Conservation (phyloP, 2,797 vertebrate genomes). For the Intellagama lesueurii region DNA sequence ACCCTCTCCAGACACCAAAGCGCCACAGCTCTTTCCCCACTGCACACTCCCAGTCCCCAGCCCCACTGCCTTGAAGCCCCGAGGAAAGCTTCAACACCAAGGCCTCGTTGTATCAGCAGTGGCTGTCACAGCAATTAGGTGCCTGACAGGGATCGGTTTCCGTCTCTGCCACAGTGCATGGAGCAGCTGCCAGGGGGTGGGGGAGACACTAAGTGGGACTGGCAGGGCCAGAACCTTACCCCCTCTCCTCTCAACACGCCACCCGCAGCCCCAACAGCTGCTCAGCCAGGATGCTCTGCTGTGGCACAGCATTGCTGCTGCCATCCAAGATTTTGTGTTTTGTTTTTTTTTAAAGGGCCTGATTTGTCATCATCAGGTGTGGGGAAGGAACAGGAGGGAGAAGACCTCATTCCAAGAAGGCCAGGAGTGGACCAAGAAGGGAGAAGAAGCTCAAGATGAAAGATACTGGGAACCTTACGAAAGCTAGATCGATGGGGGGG, state of each 20-base stretch:
- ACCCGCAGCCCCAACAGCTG: slow-evolving; percentile 8
- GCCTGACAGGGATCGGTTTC: slow-evolving; percentile 2
- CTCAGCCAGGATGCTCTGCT: background rate
- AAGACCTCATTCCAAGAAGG: slow-evolving; percentile 4
- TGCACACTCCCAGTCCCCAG: no score
- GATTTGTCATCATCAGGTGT: rapidly evolving
- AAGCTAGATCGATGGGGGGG: no score
- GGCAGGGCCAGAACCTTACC: background rate
- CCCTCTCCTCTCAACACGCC: background rate
- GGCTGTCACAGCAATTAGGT: slow-evolving; percentile 33
- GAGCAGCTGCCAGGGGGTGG: slow-evolving; percentile 49
- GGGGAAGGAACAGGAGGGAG: background rate
- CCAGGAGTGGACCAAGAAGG: slow-evolving; percentile 67
- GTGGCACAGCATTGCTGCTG: no score
- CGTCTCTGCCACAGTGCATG: background rate
- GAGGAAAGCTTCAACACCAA: background rate
- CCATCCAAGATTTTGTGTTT: no score
- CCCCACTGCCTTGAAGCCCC: background rate
- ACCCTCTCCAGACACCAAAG: background rate
- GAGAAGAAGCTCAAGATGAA: slow-evolving; percentile 1
- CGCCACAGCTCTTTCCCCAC: rapidly evolving
- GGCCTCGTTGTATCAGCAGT: background rate
- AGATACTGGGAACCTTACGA: background rate
- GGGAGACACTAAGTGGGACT: slow-evolving; percentile 27
- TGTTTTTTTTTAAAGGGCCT: background rate